Base-by-base conservation (phyloP, 2,888 invertebrate genomes). In the Chalcosyrphus nemorum region DNA sequence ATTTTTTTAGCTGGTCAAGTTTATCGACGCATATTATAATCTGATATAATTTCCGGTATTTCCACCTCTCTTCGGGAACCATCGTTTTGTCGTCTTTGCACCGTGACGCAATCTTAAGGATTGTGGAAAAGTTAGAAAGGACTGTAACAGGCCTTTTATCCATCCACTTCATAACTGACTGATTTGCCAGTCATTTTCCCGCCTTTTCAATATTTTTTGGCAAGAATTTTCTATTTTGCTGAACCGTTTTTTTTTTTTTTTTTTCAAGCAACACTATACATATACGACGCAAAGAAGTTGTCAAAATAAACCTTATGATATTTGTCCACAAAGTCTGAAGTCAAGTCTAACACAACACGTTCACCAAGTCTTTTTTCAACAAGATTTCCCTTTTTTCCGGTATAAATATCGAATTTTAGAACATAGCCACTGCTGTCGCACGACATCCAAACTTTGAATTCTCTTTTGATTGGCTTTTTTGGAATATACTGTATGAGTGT, bases 381-480 rank as follows among this genome's bases (percentile, higher is more conserved):
- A 1, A 45, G 17, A 2, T 63, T 45, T 63, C 19, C 63, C n/a
- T 47, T 63, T 59, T 59, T 41, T 27, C 19, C 45, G 63, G 43
- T 63, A 45, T 63, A 63, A 45, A 61, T 63, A 17, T 63, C 43
- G 27, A 63, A 63, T 17, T 15, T 27, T 15, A 63, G 61, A 27
- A 63, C 45, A 7, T 61, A 43, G 61, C 61, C 61, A 61, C 43
- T 45, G 5, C 59, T 59, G 57, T 57, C 38, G 57, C 57, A 57
- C 57, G 38, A 61, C 61, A 61, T 61, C 61, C 43, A 61, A 61
- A 29, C 61, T 43, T 61, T 61, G 21, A 59, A 59, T 13, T 21
- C 59, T 59, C 59, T 59, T 41, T 59, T 59, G 43, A 61, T 43
- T 63, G 29, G 45, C 45, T 63, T 63, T 63, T 32, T 63, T 47